Evolutionary conservation across 1,140 invertebrate genomes (phyloP).

Genomic region (Trachelipus rathkii): DNA sequence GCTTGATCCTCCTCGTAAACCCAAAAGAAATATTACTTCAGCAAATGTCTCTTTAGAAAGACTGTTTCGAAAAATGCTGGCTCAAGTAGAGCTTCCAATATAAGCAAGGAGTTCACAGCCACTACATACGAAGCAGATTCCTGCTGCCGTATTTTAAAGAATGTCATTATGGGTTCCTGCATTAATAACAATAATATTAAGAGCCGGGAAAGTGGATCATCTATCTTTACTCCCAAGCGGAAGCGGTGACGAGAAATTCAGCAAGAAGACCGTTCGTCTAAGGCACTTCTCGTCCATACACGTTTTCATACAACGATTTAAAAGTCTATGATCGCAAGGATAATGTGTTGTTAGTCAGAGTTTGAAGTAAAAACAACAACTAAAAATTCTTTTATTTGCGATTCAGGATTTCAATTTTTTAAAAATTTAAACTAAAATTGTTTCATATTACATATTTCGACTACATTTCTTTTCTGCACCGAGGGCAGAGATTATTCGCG

Average conservation of each 20-base stretch:
- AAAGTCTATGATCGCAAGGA: slow-evolving; percentile 43
- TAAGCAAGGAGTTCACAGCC: neutral
- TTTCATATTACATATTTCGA: too few species aligned
- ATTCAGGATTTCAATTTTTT: too few species aligned
- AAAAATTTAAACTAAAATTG: too few species aligned
- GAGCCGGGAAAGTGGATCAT: slow-evolving; percentile 27
- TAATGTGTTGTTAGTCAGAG: too few species aligned
- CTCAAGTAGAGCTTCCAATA: neutral
- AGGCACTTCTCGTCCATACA: slow-evolving; percentile 23
- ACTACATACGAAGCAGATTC: neutral
- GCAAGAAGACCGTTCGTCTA: slow-evolving; percentile 24
- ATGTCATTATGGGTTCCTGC: slow-evolving; percentile 27
- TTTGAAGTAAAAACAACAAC: too few species aligned
- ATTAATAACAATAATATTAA: slow-evolving; percentile 28
- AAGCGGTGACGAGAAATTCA: slow-evolving; percentile 29
- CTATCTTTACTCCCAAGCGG: slow-evolving; percentile 24
- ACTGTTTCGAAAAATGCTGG: too few species aligned
- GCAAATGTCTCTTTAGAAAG: too few species aligned
- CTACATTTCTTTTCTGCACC: too few species aligned
- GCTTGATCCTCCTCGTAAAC: too few species aligned
- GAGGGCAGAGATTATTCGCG: too few species aligned
- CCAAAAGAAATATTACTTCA: too few species aligned
- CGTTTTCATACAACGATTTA: slow-evolving; percentile 38
- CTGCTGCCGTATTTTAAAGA: slow-evolving; percentile 17
- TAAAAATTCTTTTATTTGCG: too few species aligned